Evolutionary conservation across 2,888 invertebrate species (phyloP), one percentile per base, ranked within the genome.

Genomic region (Monoplex corrugatus): DNA sequence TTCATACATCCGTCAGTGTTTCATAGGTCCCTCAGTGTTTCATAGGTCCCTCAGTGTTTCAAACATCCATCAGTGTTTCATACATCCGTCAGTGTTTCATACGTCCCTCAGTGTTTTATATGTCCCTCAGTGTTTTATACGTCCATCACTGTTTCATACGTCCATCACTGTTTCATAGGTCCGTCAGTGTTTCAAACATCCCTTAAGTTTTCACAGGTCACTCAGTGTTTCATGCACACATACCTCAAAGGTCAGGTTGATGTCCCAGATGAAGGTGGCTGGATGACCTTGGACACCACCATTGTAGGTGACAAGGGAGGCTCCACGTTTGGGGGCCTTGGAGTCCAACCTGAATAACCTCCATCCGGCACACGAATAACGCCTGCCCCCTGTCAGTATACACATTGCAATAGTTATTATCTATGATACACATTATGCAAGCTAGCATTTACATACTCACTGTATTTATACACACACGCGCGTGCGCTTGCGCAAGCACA

Each of bases 301-400:
- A 13, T 72, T 86, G 75, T 86, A 86, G 2, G 83, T 83, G n/a
- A 83, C 83, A 40, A 13, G 83, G 44, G 83, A 83, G 13, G 83
- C 8, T 2, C 44, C 72, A 28, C 78, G 43, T 32, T 80, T 75
- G 44, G 35, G 63, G 28, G 78, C 87, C n/a, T 78, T 40, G 23
- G 86, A 72, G 23, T 35, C 40, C 50, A 80, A 28, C 57, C 80
- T 87, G 40, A 87, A 87, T 23, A 87, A 57, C 28, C 87, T 32
- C 80, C 80, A 87, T 38, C 80, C 87, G 23, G 80, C 87, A 57
- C 82, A 80, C 5, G 57, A 19, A 80, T 45, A 57, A 13, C 80
- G 78, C 16, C 35, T 75, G 32, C 80, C 80, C 19, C 38, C 87
- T 87, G 50, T 13, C 57, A 57, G 57, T 28, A 57, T 28, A 57